Base-by-base conservation (phyloP, 2,797 vertebrate genomes). In the Leuciscus waleckii region DNA sequence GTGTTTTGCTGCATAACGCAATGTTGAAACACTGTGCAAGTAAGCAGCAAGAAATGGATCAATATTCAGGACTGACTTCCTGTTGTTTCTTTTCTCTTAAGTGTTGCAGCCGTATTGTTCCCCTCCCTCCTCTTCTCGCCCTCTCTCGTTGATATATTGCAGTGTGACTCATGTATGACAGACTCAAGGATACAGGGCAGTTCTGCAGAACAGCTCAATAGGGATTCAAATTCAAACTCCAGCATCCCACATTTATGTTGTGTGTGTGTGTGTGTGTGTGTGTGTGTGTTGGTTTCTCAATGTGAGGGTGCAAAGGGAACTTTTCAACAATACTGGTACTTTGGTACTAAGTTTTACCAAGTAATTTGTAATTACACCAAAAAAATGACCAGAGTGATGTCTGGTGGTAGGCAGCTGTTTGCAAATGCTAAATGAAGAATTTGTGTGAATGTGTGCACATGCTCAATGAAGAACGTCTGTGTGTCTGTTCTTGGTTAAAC, bases 21-120 rank as follows among this genome's bases (percentile, higher is more conserved):
- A 92, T 93, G 91, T 92, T 93, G 90, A 92, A 92, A 89, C 80
- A 90, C 91, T 92, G 11, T 91, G 90, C 89, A 89, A 85, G 90
- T 88, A 86, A 90, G 89, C 91, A 88, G 91, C 46, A 86, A 80
- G 87, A 82, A 88, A 85, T 67, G 81, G 84, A 84, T 88, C 91
- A 85, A 87, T 79, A 88, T 86, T 87, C 86, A 89, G 88, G 89
- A 65, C 56, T 68, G 68, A 71, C 81, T 70, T 89, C 78, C 88
- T 83, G 85, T 86, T 83, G 54, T 87, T 88, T 88, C 85, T 74
- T 79, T 90, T 91, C 75, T 82, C 78, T 86, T 74, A 58, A 84
- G 89, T 77, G 82, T 75, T 84, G 43, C 78, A 81, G 61, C 51
- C 41, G 46, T 77, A 87, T 81, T 68, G 46, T 70, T 63, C 41